Evolutionary conservation across 2,797 vertebrate species (phyloP).

Genomic region (Jordanella pulchra): DNA sequence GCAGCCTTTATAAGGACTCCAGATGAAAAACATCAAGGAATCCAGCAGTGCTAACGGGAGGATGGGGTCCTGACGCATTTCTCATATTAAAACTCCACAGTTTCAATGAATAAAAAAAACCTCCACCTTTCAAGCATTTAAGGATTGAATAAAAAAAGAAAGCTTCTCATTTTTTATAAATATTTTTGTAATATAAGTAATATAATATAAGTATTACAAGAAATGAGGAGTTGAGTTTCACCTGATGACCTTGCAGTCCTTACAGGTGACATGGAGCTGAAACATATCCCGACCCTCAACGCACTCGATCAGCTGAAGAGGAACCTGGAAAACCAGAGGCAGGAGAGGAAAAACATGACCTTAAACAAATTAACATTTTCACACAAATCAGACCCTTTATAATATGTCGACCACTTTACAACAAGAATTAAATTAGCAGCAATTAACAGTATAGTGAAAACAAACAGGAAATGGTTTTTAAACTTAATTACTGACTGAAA

Average conservation of each 20-base stretch:
- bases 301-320: constrained; percentile 92
- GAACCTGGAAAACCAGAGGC: constrained; percentile 81
- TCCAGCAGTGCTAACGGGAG: neutral
- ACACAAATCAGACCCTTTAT: neutral
- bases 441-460: neutral
- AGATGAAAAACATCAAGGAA: neutral
- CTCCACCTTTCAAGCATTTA: neutral
- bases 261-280: constrained; percentile 96
- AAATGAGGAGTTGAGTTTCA: constrained; percentile 55
- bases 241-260: constrained; percentile 98
- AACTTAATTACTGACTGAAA: neutral
- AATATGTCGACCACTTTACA: neutral
- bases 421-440: neutral
- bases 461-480: neutral
- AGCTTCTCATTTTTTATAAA: too few species aligned
- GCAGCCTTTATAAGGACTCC: neutral
- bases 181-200: too few species aligned
- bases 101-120: neutral
- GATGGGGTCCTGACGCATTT: neutral
- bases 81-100: neutral
- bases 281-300: constrained; percentile 96
- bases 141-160: too few species aligned
- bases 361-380: neutral
- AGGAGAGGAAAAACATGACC: neutral
- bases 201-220: neutral